phyloP scores from a whole-genome alignment of 2,888 invertebrate species.

The Nomada ferruginata region DNA sequence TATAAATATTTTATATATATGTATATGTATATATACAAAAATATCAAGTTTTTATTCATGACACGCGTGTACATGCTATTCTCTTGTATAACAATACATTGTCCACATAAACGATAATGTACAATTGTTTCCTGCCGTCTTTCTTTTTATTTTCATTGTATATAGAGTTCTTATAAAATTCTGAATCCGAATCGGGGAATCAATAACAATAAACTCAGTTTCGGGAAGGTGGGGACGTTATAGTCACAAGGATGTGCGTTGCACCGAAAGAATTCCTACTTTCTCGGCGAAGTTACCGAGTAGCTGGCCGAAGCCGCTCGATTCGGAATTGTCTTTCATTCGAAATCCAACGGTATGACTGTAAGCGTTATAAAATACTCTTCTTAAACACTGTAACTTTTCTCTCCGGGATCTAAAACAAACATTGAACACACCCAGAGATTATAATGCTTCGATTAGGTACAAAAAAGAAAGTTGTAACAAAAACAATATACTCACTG shows the following conservation, averaged over 20 bases:
- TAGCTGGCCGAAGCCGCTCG: slow-evolving; percentile 84
- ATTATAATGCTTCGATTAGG: background rate
- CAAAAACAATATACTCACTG: slow-evolving; percentile 68
- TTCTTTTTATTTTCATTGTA: slow-evolving; percentile 66
- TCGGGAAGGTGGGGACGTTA: slow-evolving; percentile 43
- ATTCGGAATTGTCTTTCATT: slow-evolving; percentile 85
- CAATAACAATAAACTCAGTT: slow-evolving; percentile 70
- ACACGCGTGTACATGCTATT: slow-evolving; percentile 68
- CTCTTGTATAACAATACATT: slow-evolving; percentile 72
- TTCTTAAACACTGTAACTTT: slow-evolving; percentile 85
- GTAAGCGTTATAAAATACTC: slow-evolving; percentile 86
- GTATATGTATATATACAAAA: slow-evolving; percentile 82
- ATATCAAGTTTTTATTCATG: slow-evolving; percentile 81
- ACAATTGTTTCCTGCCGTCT: slow-evolving; percentile 63
- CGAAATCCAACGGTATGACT: slow-evolving; percentile 85
- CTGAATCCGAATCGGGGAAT: slow-evolving; percentile 71
- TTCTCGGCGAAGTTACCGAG: slow-evolving; percentile 85
- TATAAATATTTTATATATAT: slow-evolving; percentile 80
- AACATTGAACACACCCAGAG: background rate
- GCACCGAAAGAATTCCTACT: slow-evolving; percentile 85
- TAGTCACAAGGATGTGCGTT: slow-evolving; percentile 82
- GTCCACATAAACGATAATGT: slow-evolving; percentile 77
- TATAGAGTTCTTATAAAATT: slow-evolving; percentile 71
- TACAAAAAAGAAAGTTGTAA: background rate
- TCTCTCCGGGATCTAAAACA: slow-evolving; percentile 84